Evolutionary conservation across 2,113 vertebrate species (phyloP), one percentile per base, ranked within the genome.

Genomic region (Caranx ignobilis): DNA sequence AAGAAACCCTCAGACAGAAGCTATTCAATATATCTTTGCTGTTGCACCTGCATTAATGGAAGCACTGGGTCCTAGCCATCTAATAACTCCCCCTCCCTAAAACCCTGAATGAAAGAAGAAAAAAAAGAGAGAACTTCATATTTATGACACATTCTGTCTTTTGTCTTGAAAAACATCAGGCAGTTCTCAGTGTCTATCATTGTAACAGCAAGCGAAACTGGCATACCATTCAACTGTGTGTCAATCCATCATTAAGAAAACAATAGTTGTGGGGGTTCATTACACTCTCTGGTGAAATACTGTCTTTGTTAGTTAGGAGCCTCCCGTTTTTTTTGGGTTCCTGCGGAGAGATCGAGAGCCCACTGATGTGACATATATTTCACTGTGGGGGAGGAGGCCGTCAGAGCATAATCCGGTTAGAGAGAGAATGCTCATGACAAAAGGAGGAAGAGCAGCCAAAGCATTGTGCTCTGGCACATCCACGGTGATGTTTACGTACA

Each of bases 391-490:
- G 83, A 79, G 63, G 89, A 77, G 79, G 72, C 64, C 43, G 31
- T 84, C 79, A 75, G 70, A 81, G 68, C 79, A 85, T 91, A 89
- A 90, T 91, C 90, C 47, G 19, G 75, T 91, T 86, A 90, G 56
- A 74, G 74, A 62, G 56, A 90, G 64, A 87, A 71, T 85, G 54
- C 77, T 79, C 47, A 31, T 62, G 82, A 89, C 72, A 89, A 89
- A 90, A 80, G 64, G 72, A 81, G 78, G 85, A 90, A 88, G 77
- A 90, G 77, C 77, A 77, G 67, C 81, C 62, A 85, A 75, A 31
- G 56, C 43, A 72, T 84, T 72, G 74, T 75, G 71, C 86, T 81
- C 55, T 50, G 75, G 74, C 81, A 85, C 48, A 84, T 84, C 63
- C 52, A 76, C 56, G 26, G 57, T 61, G 77, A 90, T 71, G 75